Base-by-base conservation (phyloP, 1,140 invertebrate species). In the Zaprionus kolodkinae region DNA sequence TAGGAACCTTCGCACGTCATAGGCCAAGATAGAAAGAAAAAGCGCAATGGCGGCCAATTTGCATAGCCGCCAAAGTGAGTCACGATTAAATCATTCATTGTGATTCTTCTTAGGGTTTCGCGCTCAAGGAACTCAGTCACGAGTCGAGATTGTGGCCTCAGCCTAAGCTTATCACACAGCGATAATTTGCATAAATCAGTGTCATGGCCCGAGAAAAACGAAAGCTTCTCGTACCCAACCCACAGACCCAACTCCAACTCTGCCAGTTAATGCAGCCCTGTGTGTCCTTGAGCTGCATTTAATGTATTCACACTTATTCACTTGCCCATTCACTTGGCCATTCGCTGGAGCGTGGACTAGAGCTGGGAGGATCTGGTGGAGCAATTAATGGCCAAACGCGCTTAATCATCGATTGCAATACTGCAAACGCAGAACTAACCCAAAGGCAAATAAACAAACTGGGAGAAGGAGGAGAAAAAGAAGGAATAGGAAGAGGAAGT, bases 141-240 rank as follows among this genome's bases (percentile, higher is more conserved):
- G n/a, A 15, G 40, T 45, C n/a, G n/a, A 15, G 40, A n/a, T n/a
- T 45, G 2, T 2, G 40, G n/a, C 40, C 7, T 45, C n/a, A 45
- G 38, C 38, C n/a, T 6, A 7, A 2, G 10, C 48, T 72, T 70
- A 65, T 55, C 68, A 61, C 43, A 55, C 38, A 55, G 33, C 27
- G 62, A 54, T 68, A 80, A 73, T 71, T 84, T 85, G 59, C 81
- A 85, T 85, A 85, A 85, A 85, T 85, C 81, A 85, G 55, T 69
- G 71, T 50, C 74, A 70, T 64, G 40, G 25, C 68, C 40, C 21
- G 56, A 52, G n/a, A 45, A 45, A 45, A 45, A 45, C 15, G n/a
- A 15, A 15, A 1, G 6, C n/a, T 5, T 7, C n/a, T 6, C 33
- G n/a, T n/a, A n/a, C n/a, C n/a, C n/a, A n/a, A n/a, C 7, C 54